Conservation (phyloP, 2,888 invertebrate genomes). For the Monoplex corrugatus region DNA sequence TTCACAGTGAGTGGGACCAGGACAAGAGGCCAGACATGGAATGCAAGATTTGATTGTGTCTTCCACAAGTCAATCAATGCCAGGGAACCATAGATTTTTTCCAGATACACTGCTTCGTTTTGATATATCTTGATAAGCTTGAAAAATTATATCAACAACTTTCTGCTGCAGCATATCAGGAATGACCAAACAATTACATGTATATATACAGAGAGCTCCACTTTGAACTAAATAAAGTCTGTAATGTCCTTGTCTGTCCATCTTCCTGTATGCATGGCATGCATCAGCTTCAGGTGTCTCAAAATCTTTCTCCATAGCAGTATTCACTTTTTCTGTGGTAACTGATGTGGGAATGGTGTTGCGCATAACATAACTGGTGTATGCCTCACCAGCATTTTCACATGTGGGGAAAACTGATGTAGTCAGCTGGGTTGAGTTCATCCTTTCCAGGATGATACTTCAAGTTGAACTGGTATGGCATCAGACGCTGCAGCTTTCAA, state of each 20-base stretch:
- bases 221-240: slow-evolving; percentile 46
- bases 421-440: slow-evolving; percentile 53
- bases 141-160: slow-evolving; percentile 61
- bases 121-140: slow-evolving; percentile 64
- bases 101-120: slow-evolving; percentile 58
- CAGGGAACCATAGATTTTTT: slow-evolving; percentile 68
- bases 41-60: slow-evolving; percentile 51
- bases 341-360: neutral
- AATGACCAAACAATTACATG: slow-evolving; percentile 55
- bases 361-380: neutral
- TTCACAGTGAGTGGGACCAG: neutral
- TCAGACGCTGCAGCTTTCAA: slow-evolving; percentile 58
- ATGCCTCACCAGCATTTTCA: neutral
- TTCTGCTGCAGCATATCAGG: slow-evolving; percentile 57
- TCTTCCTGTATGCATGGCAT: slow-evolving; percentile 50
- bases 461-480: slow-evolving; percentile 58
- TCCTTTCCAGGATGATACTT: slow-evolving; percentile 60
- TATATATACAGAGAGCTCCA: slow-evolving; percentile 32
- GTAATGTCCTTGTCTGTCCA: slow-evolving; percentile 49
- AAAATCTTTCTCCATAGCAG: neutral
- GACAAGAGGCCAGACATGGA: slow-evolving; percentile 51
- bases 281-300: neutral
- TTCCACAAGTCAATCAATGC: slow-evolving; percentile 62
- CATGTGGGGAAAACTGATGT: slow-evolving; percentile 43
- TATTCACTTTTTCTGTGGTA: neutral